phyloP scores from a whole-genome alignment of 2,797 vertebrate species.

The Bradypus variegatus region DNA sequence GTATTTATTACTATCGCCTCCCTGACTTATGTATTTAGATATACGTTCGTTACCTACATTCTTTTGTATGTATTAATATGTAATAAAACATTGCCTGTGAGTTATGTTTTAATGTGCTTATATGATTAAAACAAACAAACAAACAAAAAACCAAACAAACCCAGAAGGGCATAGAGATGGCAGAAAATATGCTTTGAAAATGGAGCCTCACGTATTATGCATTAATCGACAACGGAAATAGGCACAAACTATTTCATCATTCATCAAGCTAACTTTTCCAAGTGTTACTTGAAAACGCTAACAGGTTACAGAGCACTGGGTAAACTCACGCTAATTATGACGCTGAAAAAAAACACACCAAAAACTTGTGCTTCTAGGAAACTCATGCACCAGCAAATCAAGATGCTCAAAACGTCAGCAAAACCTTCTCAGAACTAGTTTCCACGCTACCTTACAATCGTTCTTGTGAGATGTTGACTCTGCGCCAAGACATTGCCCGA shows the following conservation, averaged over 20 bases:
- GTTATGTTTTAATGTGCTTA: neutral
- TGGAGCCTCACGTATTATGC: neutral
- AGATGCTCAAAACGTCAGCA: neutral
- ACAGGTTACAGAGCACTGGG: neutral
- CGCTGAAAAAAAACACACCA: neutral
- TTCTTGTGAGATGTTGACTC: accelerated
- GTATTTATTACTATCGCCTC: neutral
- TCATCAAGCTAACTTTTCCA: neutral
- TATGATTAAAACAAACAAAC: too few species aligned
- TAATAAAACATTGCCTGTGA: neutral
- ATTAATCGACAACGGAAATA: neutral
- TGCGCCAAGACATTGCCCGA: neutral
- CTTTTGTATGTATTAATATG: neutral
- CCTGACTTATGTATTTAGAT: neutral
- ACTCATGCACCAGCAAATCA: neutral
- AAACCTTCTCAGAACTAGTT: neutral
- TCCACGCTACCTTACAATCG: accelerated
- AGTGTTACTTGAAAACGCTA: neutral
- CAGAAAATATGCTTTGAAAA: neutral
- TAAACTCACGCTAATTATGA: neutral
- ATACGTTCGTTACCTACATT: neutral
- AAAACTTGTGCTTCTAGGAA: neutral
- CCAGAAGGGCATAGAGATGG: neutral
- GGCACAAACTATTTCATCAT: neutral
- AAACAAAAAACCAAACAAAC: neutral